Base-by-base conservation (phyloP, 2,113 vertebrate species). In the Beaufortia kweichowensis region DNA sequence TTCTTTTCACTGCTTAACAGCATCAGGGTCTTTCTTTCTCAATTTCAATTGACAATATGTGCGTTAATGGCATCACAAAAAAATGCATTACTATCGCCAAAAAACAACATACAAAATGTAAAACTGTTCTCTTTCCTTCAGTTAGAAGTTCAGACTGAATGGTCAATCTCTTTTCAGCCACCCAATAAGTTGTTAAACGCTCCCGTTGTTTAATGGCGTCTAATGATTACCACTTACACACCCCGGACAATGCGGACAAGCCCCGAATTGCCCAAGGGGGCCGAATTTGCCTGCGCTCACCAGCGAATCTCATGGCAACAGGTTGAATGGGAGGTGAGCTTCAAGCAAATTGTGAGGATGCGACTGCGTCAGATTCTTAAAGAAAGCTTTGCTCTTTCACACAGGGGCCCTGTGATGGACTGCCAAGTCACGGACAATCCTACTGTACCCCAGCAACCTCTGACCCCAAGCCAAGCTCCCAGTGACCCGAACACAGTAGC, bases 141-240 rank as follows among this genome's bases (percentile, higher is more conserved):
- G 5, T 53, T 48, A 17, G 43, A 48, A 14, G 43, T 48, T 48
- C 43, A 12, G 14, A 48, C 43, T 82, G 57, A 78, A 46, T 82
- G 71, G 64, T 26, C 75, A 76, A 53, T 76, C 55, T 75, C 71
- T 68, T 84, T 84, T 77, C 77, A 81, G 75, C 60, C 67, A 12
- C 76, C 82, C 82, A 74, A 79, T 69, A 79, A 73, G 79, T 71
- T 81, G 79, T 81, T 81, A 81, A 81, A 84, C 48, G 67, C 79
- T 59, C 82, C 79, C 23, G 63, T 77, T 78, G 63, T 81, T 84
- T 81, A 81, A 84, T 70, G 73, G 82, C 59, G 77, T 84, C 90
- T 87, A 90, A 89, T 84, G 87, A 92, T 93, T 93, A 92, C 91
- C 90, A 87, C 86, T 92, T 91, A 94, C 93, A 93, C 85, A 79